Conservation (phyloP, 2,888 invertebrate genomes). For the Apodemia mormo region DNA sequence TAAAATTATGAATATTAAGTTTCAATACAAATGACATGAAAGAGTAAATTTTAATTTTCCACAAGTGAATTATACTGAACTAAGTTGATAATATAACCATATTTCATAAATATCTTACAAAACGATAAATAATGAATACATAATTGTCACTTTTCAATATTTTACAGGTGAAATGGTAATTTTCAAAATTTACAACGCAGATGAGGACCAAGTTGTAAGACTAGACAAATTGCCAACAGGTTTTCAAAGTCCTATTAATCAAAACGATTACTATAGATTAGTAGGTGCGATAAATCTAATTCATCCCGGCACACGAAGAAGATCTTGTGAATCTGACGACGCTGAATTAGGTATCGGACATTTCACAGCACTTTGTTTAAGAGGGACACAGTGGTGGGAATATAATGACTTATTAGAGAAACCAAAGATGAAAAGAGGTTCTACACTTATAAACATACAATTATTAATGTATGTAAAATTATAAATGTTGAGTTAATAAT, state of each 20-base stretch:
- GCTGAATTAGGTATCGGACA: not conserved
- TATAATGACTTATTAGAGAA: not conserved
- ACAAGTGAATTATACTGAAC: constrained; percentile 4
- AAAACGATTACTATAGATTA: not conserved
- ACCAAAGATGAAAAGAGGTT: not conserved
- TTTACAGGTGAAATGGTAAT: not conserved
- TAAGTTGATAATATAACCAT: not conserved
- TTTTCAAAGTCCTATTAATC: not conserved
- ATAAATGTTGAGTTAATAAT: not conserved
- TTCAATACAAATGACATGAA: not conserved
- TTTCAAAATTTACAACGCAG: not conserved
- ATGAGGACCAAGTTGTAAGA: not conserved
- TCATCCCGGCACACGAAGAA: not conserved
- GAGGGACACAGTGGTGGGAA: constrained; percentile 8
- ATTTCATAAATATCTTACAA: not conserved
- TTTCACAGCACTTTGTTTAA: constrained; percentile 1
- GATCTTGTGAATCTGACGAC: not conserved
- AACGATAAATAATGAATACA: not conserved
- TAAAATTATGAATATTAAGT: not conserved
- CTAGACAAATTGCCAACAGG: not conserved
- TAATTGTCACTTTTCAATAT: not conserved
- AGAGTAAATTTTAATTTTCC: not conserved
- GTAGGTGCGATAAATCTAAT: not conserved
- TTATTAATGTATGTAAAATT: not conserved
- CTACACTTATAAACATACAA: constrained; percentile 2